Conservation (phyloP, 2,113 vertebrate species). For the Thalassarche chlororhynchos region DNA sequence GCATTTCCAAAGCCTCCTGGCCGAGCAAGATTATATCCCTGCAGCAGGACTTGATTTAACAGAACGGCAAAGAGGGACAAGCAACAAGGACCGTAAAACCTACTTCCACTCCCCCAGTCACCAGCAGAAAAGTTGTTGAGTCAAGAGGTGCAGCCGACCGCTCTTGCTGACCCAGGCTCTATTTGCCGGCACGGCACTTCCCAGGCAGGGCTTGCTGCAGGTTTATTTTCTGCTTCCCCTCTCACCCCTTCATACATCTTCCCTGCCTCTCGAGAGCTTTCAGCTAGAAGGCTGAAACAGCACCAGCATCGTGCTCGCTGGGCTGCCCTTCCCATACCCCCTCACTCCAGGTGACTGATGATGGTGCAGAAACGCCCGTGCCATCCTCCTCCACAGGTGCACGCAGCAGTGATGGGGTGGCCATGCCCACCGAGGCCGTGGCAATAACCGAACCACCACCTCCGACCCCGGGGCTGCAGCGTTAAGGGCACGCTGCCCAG, state of each 20-base stretch:
- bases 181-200: rapidly evolving
- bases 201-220: background rate
- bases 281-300: background rate
- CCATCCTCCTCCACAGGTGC: background rate
- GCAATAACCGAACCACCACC: background rate
- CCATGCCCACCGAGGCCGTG: background rate
- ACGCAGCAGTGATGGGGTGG: background rate
- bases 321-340: background rate
- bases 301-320: background rate
- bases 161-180: background rate
- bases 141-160: background rate
- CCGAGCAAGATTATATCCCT: background rate
- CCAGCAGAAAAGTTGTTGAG: background rate
- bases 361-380: background rate
- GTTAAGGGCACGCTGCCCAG: background rate
- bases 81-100: background rate
- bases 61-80: background rate
- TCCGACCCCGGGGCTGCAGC: background rate
- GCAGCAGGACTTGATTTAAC: background rate
- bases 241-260: background rate
- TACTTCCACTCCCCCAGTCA: background rate
- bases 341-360: background rate
- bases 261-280: background rate
- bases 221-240: background rate
- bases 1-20: background rate